Evolutionary conservation across 1,140 invertebrate genomes (phyloP), one percentile per base, ranked within the genome.

Genomic region (Halesus radiatus): DNA sequence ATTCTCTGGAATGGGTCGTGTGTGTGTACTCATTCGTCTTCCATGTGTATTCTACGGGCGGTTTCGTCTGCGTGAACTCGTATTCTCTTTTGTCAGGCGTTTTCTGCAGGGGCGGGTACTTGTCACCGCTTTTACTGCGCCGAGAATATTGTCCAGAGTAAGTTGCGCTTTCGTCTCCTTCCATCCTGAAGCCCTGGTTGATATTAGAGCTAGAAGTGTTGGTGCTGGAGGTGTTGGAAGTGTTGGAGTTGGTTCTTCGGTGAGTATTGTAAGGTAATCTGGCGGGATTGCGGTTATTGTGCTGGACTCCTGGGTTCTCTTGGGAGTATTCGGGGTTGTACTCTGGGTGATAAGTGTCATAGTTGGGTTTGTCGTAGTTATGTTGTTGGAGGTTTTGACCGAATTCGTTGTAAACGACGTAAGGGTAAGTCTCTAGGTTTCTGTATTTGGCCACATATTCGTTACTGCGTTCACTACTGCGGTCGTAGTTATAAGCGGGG

Each of bases 211-310:
- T 88, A 80, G 88, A 89, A 23, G 88, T 89, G 53, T 90, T 92
- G 10, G 91, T 90, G 13, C 90, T 91, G 78, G 91, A 92, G 5
- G 91, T 90, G 83, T 92, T 93, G n/a, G 93, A 94, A 10, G 94
- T 92, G 85, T 94, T 94, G 4, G 94, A 94, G 3, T 93, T 91
- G 3, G 94, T 95, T 75, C 93, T 89, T 78, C 92, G 89, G 85
- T 94, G 94, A 3, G 87, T 88, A 54, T 90, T 90, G 3, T 88
- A 83, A 3, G 90, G 87, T 20, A 90, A 79, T 79, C 90, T 87
- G 64, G 88, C 87, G 1, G 87, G 88, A 15, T 90, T 89, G 45
- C 90, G 87, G 23, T 90, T 88, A 80, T 88, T 91, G 76, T 88
- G 89, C 66, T 90, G 88, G 82, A 88, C 90, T 64, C 89, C 90